Evolutionary conservation across 1,140 invertebrate species (phyloP), one percentile per base, ranked within the genome.

Genomic region (Vanessa atalanta): DNA sequence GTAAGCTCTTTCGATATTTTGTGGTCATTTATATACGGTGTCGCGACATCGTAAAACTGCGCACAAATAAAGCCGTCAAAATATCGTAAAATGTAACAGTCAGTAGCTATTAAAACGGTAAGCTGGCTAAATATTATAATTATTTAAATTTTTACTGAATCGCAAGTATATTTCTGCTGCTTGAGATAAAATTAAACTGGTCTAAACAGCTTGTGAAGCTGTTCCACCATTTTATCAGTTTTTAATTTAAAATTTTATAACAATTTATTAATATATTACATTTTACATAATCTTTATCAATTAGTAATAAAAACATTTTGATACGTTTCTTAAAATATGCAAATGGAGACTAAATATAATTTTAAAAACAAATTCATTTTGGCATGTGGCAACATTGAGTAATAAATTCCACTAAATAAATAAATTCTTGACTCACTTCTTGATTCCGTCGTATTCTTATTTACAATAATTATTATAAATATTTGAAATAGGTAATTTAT

Each of bases 1-100:
- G 55, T 43, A 37, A 55, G 15, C 50, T 53, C 14, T 67, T 51
- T 14, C 26, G 11, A 61, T 57, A 63, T 37, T 70, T n/a, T 63
- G 55, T 60, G 67, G 37, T 60, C 68, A 70, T 48, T 70, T 70
- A n/a, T 66, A 55, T 66, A 65, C 47, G 63, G 15, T 55, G 72
- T 70, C 63, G 53, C 68, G 73, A 20, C 68, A 47, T 71, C 70
- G 63, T 71, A 65, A 71, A 47, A 65, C 43, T 47, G 20, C 13
- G 65, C 65, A 57, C 68, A 75, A 75, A 75, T 75, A 75, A 74
- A 75, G 73, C 68, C 63, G 73, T 70, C 73, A 70, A 75, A 75
- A 70, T 69, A 61, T 51, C 67, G 68, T 75, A 75, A 75, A 75
- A 64, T 68, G 51, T 69, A 75, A 74, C 72, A 70, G 73, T 75